Percentiles rank a stretch among this genome's conserved stretches.
Conservation (phyloP, 2,888 invertebrate genomes). For the Keiferia lycopersicella region DNA sequence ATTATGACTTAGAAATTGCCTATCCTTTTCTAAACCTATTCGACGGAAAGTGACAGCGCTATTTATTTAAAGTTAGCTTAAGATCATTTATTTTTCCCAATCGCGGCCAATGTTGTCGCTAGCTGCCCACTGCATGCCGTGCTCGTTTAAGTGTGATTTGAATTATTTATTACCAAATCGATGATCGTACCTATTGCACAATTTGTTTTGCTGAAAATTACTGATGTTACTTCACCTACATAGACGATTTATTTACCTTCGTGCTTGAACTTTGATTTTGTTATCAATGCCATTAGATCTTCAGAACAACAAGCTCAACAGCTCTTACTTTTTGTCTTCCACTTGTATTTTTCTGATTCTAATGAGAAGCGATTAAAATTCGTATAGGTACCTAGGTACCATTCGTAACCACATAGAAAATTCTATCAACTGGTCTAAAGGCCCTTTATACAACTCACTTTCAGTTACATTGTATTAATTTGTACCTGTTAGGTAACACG, state of each 20-base stretch:
- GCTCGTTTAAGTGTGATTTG: conserved; percentile 46
- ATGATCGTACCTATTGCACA: conserved; percentile 44
- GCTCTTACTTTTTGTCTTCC: too few species aligned
- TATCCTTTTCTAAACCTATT: too few species aligned
- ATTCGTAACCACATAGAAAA: not conserved
- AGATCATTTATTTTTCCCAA: too few species aligned
- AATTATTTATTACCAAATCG: conserved; percentile 49
- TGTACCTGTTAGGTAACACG: conserved; percentile 51
- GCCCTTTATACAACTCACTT: not conserved
- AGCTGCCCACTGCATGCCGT: conserved; percentile 37
- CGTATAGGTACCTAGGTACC: too few species aligned
- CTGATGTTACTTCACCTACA: conserved; percentile 30
- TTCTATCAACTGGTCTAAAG: not conserved
- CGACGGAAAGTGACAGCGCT: too few species aligned
- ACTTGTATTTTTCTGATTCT: too few species aligned
- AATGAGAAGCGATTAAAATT: too few species aligned
- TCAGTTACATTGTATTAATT: conserved; percentile 24
- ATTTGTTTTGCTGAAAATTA: conserved; percentile 44
- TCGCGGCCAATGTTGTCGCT: conserved; percentile 45
- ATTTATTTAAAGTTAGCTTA: too few species aligned
- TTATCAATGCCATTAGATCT: not conserved
- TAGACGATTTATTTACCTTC: conserved; percentile 34
- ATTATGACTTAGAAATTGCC: too few species aligned
- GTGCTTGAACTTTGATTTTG: not conserved
- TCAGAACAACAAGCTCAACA: too few species aligned